phyloP scores from a whole-genome alignment of 2,113 vertebrate genomes.

The Motacilla alba region DNA sequence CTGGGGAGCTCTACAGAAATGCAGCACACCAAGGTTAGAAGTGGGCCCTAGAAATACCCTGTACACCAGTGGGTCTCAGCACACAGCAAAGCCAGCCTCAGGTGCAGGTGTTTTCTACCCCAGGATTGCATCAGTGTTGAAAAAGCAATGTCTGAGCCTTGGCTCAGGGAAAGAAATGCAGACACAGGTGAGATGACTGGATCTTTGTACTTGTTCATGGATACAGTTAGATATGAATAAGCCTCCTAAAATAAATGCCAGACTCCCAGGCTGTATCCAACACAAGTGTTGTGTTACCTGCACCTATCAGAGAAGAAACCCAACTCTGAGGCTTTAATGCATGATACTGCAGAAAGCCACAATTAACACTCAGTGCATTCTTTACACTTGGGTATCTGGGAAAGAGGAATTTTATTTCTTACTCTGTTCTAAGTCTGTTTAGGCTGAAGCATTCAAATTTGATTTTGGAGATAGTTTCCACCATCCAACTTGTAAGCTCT shows the following conservation, averaged over 20 bases:
- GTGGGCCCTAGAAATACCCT: neutral
- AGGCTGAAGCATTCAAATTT: neutral
- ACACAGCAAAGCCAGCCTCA: neutral
- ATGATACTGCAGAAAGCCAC: neutral
- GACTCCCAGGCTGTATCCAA: neutral
- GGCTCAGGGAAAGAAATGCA: neutral
- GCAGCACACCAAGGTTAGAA: neutral
- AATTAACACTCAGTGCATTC: neutral
- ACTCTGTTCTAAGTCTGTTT: neutral
- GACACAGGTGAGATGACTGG: rapidly evolving
- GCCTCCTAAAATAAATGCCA: neutral
- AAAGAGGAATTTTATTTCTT: neutral
- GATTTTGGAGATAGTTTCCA: neutral
- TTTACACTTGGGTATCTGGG: neutral
- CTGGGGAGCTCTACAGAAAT: neutral
- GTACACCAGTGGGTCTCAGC: neutral
- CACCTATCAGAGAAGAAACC: neutral
- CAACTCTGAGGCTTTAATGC: neutral
- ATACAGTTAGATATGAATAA: neutral
- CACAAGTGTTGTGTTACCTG: neutral
- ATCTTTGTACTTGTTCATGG: neutral
- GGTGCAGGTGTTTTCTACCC: neutral
- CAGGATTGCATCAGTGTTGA: neutral
- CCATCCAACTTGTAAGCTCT: neutral
- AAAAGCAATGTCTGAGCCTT: neutral